Percentiles rank a stretch among this genome's conserved stretches.
phyloP scores from a whole-genome alignment of 2,797 vertebrate species.

The Acestrorhynchus altus region DNA sequence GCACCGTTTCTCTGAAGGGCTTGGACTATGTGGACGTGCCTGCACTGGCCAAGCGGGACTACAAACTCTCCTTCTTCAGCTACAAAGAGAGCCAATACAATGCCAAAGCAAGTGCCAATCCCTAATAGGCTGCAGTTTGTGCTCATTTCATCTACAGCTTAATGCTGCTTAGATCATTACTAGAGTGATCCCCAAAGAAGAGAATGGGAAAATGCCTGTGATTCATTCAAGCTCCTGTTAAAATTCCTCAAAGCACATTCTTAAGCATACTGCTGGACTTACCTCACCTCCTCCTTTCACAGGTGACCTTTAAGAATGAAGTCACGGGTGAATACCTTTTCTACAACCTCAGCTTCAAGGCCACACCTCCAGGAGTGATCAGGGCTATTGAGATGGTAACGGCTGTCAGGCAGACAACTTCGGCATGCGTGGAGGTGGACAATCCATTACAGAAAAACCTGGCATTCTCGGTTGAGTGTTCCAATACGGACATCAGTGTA shows the following conservation, averaged over 20 bases:
- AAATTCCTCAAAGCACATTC: too few relatives aligned
- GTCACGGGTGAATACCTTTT: constrained; percentile 84
- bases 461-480: constrained; percentile 80
- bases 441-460: constrained; percentile 79
- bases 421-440: constrained; percentile 76
- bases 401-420: constrained; percentile 73
- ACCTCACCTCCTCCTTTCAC: constrained; percentile 9
- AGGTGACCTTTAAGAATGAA: constrained; percentile 88
- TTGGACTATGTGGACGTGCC: constrained; percentile 85
- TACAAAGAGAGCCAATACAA: constrained; percentile 81
- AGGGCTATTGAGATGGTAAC: constrained; percentile 77
- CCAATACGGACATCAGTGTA: constrained; percentile 75
- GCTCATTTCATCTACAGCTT: not conserved
- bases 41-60: constrained; percentile 77
- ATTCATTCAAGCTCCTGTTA: not conserved
- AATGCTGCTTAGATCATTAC: not conserved
- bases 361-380: constrained; percentile 72
- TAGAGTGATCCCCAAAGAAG: not conserved
- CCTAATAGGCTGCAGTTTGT: not conserved
- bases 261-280: not conserved
- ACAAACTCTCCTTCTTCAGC: constrained; percentile 85
- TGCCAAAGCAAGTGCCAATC: constrained; percentile 75
- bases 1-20: constrained; percentile 79
- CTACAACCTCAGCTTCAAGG: constrained; percentile 81
- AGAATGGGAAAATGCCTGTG: not conserved